Evolutionary conservation across 1,140 invertebrate genomes (phyloP).

Genomic region (Lethrus apterus): DNA sequence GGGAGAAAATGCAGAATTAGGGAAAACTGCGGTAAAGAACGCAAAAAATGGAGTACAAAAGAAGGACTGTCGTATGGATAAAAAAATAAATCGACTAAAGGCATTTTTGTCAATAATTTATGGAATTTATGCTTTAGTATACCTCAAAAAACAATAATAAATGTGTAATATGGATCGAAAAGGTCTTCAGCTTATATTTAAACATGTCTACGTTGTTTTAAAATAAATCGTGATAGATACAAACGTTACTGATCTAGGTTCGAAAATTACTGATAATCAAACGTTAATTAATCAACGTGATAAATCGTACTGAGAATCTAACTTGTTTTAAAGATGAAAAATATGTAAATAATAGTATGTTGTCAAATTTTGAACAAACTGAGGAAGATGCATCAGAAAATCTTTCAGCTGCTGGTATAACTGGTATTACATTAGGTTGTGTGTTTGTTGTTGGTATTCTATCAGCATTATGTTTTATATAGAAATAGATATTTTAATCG

Average conservation of each 20-base stretch:
- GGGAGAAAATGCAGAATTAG: no score
- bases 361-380: constrained; percentile 13
- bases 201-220: no score
- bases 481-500: constrained; percentile 68
- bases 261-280: constrained; percentile 25
- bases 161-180: no score
- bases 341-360: constrained; percentile 5
- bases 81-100: no score
- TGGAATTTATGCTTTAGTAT: no score
- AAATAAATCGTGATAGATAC: constrained; percentile 33
- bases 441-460: constrained; percentile 57
- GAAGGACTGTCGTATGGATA: no score
- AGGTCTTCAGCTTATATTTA: no score
- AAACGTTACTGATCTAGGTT: constrained; percentile 19
- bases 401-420: constrained; percentile 61
- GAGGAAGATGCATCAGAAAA: constrained; percentile 16
- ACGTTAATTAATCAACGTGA: constrained; percentile 24
- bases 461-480: constrained; percentile 66
- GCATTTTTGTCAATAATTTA: no score
- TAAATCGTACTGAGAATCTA: constrained; percentile 30
- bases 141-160: no score
- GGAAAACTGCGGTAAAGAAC: no score
- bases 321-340: constrained; percentile 19
- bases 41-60: no score
- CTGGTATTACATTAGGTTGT: constrained; percentile 62